Percentiles rank a stretch among this genome's conserved stretches.
Evolutionary conservation across 2,113 vertebrate species (phyloP).

Genomic region (Myotis lucifugus): DNA sequence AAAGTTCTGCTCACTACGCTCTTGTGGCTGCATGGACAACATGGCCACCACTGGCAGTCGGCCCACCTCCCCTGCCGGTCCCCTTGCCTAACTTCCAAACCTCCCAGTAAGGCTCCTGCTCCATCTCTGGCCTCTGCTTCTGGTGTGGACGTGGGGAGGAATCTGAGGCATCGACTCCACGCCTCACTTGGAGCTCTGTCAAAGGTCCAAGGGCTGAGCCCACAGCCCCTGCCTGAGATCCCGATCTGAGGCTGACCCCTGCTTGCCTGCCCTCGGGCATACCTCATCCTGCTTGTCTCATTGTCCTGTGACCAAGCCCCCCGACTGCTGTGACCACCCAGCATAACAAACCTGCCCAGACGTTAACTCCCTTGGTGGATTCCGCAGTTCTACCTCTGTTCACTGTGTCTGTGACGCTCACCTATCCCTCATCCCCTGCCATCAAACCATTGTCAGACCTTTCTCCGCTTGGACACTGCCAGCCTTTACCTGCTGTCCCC

Average conservation of each 20-base stretch:
- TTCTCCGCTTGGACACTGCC: fast-evolving
- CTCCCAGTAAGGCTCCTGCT: not conserved
- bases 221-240: not conserved
- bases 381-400: not conserved
- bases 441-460: not conserved
- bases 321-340: not conserved
- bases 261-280: not conserved
- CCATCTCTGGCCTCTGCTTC: not conserved
- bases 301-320: fast-evolving
- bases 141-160: not conserved
- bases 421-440: not conserved
- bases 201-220: not conserved
- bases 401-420: not conserved
- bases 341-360: not conserved
- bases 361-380: not conserved
- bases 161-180: not conserved
- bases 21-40: not conserved
- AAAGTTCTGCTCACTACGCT: too few relatives aligned
- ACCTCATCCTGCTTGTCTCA: not conserved
- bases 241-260: not conserved
- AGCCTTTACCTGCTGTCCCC: not conserved
- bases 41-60: not conserved
- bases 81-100: not conserved
- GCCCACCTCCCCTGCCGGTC: too few relatives aligned
- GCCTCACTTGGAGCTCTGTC: not conserved